Conservation (phyloP, 1,140 invertebrate species). For the Pseudobourletiella spinata region DNA sequence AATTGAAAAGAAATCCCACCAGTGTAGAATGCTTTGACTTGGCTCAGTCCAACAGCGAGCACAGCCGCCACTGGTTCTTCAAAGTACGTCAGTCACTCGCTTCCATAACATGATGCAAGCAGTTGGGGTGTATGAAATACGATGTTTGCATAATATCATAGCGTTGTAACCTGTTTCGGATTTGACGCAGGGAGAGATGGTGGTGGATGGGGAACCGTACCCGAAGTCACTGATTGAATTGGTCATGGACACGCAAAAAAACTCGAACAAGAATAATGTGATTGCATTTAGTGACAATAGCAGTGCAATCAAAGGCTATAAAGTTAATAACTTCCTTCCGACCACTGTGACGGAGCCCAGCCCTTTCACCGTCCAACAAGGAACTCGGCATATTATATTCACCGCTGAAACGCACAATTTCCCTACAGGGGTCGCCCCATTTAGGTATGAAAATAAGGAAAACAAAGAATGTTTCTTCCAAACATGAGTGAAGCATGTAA, state of each 20-base stretch:
- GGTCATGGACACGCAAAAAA: constrained; percentile 80
- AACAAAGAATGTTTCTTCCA: not conserved
- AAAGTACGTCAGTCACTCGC: constrained; percentile 48
- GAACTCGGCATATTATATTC: constrained; percentile 86
- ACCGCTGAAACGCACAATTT: constrained; percentile 99
- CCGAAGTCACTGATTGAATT: constrained; percentile 79
- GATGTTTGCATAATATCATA: too few species aligned
- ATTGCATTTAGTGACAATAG: constrained; percentile 98
- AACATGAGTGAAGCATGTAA: constrained; percentile 35
- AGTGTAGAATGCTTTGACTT: constrained; percentile 97
- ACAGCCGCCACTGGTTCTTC: constrained; percentile 89
- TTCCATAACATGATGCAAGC: too few species aligned
- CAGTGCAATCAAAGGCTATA: constrained; percentile 83
- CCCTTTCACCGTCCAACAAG: constrained; percentile 48
- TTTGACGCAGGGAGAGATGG: constrained; percentile 69
- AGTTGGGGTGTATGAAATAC: too few species aligned
- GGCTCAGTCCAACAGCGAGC: constrained; percentile 96
- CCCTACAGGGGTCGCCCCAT: constrained; percentile 86
- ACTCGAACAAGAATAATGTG: constrained; percentile 85
- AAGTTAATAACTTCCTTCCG: constrained; percentile 57
- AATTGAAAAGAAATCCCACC: constrained; percentile 85
- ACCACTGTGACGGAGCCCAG: constrained; percentile 52
- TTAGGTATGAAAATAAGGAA: constrained; percentile 46
- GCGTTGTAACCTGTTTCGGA: too few species aligned
- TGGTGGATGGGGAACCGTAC: constrained; percentile 70